These are phyloP conservation scores for Stenurella melanura DNA, from an alignment of 2,888 invertebrate genomes.

Conservation along the genomic window DNA sequence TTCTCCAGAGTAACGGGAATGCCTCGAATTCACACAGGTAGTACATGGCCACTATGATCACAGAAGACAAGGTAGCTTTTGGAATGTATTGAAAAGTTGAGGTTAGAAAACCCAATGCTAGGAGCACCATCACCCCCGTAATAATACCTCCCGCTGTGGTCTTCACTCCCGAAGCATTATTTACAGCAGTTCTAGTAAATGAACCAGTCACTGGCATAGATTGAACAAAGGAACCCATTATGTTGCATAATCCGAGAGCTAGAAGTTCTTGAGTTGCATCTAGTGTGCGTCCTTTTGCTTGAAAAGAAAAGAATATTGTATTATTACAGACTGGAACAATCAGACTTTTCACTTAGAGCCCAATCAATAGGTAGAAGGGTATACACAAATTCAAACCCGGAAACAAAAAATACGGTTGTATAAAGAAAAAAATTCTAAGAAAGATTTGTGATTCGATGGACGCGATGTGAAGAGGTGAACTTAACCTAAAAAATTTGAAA, in stretches of 20 bases:
- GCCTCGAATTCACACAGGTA: slow-evolving; percentile 86
- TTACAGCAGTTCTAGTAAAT: slow-evolving; percentile 91
- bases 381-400: too few species aligned
- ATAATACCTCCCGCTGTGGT: slow-evolving; percentile 88
- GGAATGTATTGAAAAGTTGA: slow-evolving; percentile 90
- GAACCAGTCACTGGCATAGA: slow-evolving; percentile 93
- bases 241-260: slow-evolving; percentile 87
- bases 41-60: slow-evolving; percentile 92
- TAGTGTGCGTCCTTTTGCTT: slow-evolving; percentile 84
- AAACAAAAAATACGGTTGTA: too few species aligned
- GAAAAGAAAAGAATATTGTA: slow-evolving; percentile 47
- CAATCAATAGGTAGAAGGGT: too few species aligned
- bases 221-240: slow-evolving; percentile 86
- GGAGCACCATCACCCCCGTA: slow-evolving; percentile 84
- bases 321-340: too few species aligned
- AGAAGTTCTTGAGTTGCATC: slow-evolving; percentile 94
- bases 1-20: slow-evolving; percentile 83
- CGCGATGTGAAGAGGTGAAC: too few species aligned
- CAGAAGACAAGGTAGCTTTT: slow-evolving; percentile 88
- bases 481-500: too few species aligned
- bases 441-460: too few species aligned
- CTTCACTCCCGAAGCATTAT: slow-evolving; percentile 91
- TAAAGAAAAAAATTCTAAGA: too few species aligned
- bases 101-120: slow-evolving; percentile 87
- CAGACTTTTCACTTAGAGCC: too few species aligned